These are phyloP conservation scores for Thinocorus orbignyianus DNA, from an alignment of 2,113 vertebrate species.

Conservation along the genomic window DNA sequence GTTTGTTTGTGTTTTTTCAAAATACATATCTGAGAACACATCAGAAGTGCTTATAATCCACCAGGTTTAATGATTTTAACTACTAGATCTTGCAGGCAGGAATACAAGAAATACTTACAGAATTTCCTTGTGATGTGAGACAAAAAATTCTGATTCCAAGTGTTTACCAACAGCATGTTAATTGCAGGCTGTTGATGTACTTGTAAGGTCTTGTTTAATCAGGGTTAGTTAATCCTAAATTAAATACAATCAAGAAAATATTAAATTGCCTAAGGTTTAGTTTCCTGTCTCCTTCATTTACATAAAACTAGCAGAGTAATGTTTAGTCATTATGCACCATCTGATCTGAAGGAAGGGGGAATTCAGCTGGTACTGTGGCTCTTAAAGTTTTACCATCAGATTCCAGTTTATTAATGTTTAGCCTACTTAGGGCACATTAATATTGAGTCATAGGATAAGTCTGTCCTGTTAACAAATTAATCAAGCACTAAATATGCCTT, in stretches of 20 bases:
- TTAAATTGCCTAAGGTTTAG: constrained; percentile 9
- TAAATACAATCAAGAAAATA: constrained; percentile 19
- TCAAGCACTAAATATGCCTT: constrained; percentile 29
- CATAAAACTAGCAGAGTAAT: neutral
- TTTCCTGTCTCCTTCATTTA: neutral
- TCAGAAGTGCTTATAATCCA: neutral
- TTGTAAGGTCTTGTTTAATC: constrained; percentile 37
- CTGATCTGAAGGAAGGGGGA: constrained; percentile 33
- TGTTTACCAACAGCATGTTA: constrained; percentile 21
- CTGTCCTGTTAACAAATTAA: constrained; percentile 29
- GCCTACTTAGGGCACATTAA: constrained; percentile 7
- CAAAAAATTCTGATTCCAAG: neutral
- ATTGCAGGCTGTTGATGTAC: neutral
- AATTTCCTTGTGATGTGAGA: neutral
- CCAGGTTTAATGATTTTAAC: neutral
- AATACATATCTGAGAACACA: neutral
- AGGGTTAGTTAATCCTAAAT: constrained; percentile 31
- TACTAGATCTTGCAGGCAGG: neutral
- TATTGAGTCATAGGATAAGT: neutral
- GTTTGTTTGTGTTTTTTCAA: no score
- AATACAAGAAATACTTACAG: neutral
- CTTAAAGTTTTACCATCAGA: constrained; percentile 29
- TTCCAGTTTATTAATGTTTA: constrained; percentile 34
- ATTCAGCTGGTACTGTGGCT: neutral
- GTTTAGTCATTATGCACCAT: constrained; percentile 32